phyloP scores from a whole-genome alignment of 2,797 vertebrate genomes.

The Kryptolebias ocellatus region DNA sequence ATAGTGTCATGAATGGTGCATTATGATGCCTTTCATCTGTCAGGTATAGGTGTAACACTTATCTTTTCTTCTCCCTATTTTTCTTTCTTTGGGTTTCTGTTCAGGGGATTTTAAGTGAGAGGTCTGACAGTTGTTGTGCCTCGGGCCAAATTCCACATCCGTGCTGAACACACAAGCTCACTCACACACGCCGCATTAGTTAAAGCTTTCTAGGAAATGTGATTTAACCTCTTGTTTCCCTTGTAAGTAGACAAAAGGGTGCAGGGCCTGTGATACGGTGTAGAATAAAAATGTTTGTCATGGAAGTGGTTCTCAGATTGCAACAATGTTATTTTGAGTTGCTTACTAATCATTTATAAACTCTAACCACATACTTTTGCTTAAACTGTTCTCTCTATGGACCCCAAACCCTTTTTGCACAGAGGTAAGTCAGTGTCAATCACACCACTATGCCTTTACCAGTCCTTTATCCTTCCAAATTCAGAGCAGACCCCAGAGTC shows the following conservation, averaged over 20 bases:
- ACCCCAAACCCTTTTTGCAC: no score
- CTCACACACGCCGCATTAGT: constrained; percentile 31
- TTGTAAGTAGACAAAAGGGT: constrained; percentile 5
- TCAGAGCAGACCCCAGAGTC: no score
- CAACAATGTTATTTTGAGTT: not conserved
- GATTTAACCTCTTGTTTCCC: constrained; percentile 70
- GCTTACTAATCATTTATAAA: not conserved
- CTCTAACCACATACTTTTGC: not conserved
- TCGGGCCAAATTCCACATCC: constrained; percentile 75
- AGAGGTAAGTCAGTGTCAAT: no score
- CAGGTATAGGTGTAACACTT: constrained; percentile 45
- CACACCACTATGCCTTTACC: no score
- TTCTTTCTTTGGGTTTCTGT: constrained; percentile 39
- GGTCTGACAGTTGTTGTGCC: constrained; percentile 49
- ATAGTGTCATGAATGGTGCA: constrained; percentile 39
- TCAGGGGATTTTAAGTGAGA: constrained; percentile 21
- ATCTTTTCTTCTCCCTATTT: constrained; percentile 7
- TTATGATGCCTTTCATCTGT: constrained; percentile 57
- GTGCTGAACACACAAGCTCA: constrained; percentile 25
- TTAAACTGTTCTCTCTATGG: no score
- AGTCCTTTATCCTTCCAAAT: no score
- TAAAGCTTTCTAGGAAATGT: constrained; percentile 75
- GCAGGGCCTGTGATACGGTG: not conserved
- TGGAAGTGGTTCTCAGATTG: not conserved
- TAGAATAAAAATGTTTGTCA: not conserved